Evolutionary conservation across 2,797 vertebrate genomes (phyloP), one percentile per base, ranked within the genome.

Genomic region (Nannoperca australis): DNA sequence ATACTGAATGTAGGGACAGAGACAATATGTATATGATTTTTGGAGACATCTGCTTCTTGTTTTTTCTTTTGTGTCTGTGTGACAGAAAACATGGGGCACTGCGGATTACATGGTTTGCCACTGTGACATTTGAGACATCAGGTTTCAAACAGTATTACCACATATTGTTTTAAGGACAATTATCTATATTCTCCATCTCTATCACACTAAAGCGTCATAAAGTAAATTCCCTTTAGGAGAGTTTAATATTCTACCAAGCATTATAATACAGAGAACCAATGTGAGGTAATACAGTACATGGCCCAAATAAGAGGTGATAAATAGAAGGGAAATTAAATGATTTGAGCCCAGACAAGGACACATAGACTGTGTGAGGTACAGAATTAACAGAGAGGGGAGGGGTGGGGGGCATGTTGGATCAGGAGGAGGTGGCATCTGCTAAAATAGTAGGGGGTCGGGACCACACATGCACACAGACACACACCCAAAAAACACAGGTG

Each of bases 391-490:
- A 24, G 45, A n/a, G 54, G 42, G 30, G 47, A 30, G 12, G 27
- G 38, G 22, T 30, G 15, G 40, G 40, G 40, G 44, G 69, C 27
- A 54, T 64, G 63, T 67, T 73, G 77, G 73, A 83, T 76, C 73
- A 75, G 32, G 59, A 55, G 49, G 61, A 58, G 58, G 44, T 56
- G 70, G 69, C 88, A 90, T 88, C 90, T 92, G 91, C 70, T 85
- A 22, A 70, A 76, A 76, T 70, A 73, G 82, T 56, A 67, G 82
- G 87, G 38, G 89, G 73, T 73, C 40, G 8, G 64, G 70, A 80
- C 75, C 62, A 70, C 73, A 85, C 42, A 58, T 22, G 44, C 55
- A 54, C 49, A 63, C n/a, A 42, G 9, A 66, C 63, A 72, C 27
- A 67, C 34, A 36, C 34, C 7, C 2, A 34, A 34, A 71, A 73